Base-by-base conservation (phyloP, 2,888 invertebrate species). In the Watsonalla cultraria region DNA sequence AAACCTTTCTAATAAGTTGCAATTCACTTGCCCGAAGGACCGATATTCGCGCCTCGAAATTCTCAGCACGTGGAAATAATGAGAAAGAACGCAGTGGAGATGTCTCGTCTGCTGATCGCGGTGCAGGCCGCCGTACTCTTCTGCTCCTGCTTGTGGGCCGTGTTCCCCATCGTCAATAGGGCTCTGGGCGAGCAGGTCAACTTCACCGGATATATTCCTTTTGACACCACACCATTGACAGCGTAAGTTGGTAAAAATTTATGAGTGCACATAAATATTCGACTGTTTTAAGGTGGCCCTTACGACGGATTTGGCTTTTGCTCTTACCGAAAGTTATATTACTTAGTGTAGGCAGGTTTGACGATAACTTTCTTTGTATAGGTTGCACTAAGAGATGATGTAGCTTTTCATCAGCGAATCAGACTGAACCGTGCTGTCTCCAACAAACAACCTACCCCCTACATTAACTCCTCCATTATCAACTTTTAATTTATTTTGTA, bases 191-290 rank as follows among this genome's bases (percentile, higher is more conserved):
- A 72, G 52, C 66, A 78, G 13, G 78, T 78, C 2, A 59, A 74
- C 39, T 78, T 87, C 34, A 78, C 80, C n/a, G 84, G 77, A 9
- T 88, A 84, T 57, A 72, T 86, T 52, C 88, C 89, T 14, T 85
- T 86, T 55, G 78, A 82, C 54, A 82, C 80, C 0, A 70, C 55
- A 9, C 46, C 59, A 7, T 66, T 76, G 6, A 63, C 72, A 9
- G 51, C 60, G 88, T 88, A 69, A 82, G 87, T 78, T 51, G 9
- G 34, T 13, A 42, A 37, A 2, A 24, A 4, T 45, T n/a, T n/a
- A n/a, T n/a, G n/a, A n/a, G 13, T 49, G 14, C n/a, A 51, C 45
- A 46, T 24, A 9, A 34, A 24, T 42, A 42, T 42, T 42, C 7
- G 42, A 42, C 9, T 42, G 42, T 11, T 42, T 11, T 5, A 9